phyloP scores from a whole-genome alignment of 2,797 vertebrate genomes.

The Lepus oiostolus region DNA sequence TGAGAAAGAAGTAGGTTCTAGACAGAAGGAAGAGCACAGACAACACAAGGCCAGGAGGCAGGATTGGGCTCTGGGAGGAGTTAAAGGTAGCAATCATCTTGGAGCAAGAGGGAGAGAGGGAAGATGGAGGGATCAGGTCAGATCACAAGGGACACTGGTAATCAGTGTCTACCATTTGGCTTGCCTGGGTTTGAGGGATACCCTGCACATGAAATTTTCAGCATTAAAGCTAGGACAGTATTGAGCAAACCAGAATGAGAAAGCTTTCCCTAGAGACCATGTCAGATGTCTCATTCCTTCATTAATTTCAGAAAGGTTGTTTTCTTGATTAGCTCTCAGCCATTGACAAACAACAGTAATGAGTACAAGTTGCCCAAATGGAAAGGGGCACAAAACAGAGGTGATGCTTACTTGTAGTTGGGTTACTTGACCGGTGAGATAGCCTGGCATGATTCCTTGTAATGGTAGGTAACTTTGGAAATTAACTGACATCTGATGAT shows the following conservation, averaged over 20 bases:
- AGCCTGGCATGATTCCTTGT: conserved; percentile 2
- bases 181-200: not conserved
- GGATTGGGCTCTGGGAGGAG: not conserved
- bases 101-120: not conserved
- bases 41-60: accelerated
- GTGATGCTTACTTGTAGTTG: not conserved
- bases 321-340: not conserved
- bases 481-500: not conserved
- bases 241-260: not conserved
- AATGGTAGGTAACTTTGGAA: not conserved
- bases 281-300: not conserved
- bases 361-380: not conserved
- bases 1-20: not conserved
- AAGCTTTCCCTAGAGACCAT: not conserved
- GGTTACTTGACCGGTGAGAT: not conserved
- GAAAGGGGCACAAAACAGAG: not conserved
- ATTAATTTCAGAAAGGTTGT: not conserved
- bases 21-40: not conserved
- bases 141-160: accelerated
- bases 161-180: accelerated
- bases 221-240: not conserved
- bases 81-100: not conserved
- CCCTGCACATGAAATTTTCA: not conserved
- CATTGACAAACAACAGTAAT: not conserved
- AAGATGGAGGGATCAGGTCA: not conserved